Evolutionary conservation across 2,888 invertebrate genomes (phyloP), one percentile per base, ranked within the genome.

Genomic region (Xylota sylvarum): DNA sequence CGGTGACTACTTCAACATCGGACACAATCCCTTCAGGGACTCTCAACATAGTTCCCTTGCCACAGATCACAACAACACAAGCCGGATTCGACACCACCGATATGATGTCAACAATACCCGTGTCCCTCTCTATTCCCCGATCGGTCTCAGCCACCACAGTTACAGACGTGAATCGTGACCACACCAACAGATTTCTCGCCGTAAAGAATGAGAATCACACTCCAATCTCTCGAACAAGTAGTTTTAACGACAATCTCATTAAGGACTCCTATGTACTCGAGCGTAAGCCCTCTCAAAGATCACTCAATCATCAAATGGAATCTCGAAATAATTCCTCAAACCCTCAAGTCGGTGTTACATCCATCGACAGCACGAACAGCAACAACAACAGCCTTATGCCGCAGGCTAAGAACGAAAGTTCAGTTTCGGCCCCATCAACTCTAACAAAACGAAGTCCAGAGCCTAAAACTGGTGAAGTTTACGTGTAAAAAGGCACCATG

Each of bases 401-500:
- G 1, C 65, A 48, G 7, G 14, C 56, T 12, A 48, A 14, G 40
- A 70, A 60, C 14, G 89, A 89, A 74, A 88, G 64, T 37, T 87
- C 89, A 17, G 72, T 55, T n/a, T 92, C 93, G 23, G 92, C 92
- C 2, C 91, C 93, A 4, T 90, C 93, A 12, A 92, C 92, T 17
- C 88, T 92, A 83, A 91, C 91, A 48, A 92, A 92, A 88, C 90
- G 90, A 79, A 90, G 89, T 72, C 90, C 92, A 1, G 92, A 93
- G 82, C 89, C 89, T 9, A 92, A 92, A 86, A 92, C 91, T 10
- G 92, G 92, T 14, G 92, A 92, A 84, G 92, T 92, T 55, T 92
- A 92, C 89, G 92, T 92, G 17, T 92, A 76, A 89, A 72, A 78
- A 32, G 4, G 7, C 4, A 32, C 5, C 30, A 10, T 7, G 30